These are phyloP conservation scores for Eubasilissa splendida DNA, from an alignment of 2,888 invertebrate genomes.

Conservation along the genomic window DNA sequence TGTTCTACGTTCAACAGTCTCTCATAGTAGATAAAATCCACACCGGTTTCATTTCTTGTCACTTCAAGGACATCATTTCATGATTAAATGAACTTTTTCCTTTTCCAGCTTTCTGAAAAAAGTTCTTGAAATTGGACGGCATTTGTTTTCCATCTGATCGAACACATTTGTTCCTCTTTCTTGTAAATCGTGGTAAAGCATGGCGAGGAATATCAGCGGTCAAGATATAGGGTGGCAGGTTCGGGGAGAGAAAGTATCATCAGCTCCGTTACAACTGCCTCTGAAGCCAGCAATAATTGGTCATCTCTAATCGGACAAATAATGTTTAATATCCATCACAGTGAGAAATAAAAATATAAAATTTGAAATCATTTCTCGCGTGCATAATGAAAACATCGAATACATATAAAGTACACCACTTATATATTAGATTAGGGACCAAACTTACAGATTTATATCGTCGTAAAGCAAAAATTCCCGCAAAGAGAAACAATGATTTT, in stretches of 20 bases:
- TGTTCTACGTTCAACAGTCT: neutral
- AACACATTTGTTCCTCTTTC: neutral
- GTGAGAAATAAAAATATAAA: too few species aligned
- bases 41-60: constrained; percentile 3
- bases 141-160: neutral
- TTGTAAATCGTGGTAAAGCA: constrained; percentile 2
- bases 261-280: constrained; percentile 3
- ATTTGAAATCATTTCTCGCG: too few species aligned
- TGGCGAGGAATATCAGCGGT: neutral
- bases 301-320: too few species aligned
- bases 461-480: too few species aligned
- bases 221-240: neutral
- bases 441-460: too few species aligned
- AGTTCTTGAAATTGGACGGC: neutral
- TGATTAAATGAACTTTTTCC: neutral
- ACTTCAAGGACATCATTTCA: constrained; percentile 5
- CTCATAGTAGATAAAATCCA: neutral
- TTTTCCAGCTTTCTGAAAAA: too few species aligned
- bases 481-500: too few species aligned
- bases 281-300: neutral
- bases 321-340: too few species aligned
- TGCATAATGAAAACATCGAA: too few species aligned
- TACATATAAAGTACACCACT: too few species aligned
- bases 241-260: neutral
- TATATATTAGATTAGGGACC: too few species aligned